Conservation (phyloP, 2,888 invertebrate species). For the Punctoribates punctum region DNA sequence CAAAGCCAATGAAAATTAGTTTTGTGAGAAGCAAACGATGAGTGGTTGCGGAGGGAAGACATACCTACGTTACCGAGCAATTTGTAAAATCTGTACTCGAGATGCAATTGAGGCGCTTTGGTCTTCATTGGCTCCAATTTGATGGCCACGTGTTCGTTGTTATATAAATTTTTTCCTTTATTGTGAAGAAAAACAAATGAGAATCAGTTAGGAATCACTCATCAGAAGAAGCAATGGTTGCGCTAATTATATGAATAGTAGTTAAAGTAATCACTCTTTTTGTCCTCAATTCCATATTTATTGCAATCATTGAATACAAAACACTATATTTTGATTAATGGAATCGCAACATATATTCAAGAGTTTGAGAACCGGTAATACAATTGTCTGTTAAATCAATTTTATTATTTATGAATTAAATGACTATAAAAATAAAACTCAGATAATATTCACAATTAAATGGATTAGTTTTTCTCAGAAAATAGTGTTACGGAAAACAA, state of each 20-base stretch:
- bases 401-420: too few species aligned
- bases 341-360: background rate
- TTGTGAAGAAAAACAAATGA: background rate
- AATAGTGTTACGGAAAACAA: too few species aligned
- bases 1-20: too few species aligned
- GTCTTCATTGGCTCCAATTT: constrained; percentile 99
- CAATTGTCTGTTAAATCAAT: too few species aligned
- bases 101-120: constrained; percentile 98
- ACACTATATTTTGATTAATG: background rate
- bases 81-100: constrained; percentile 99
- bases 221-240: too few species aligned
- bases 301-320: background rate
- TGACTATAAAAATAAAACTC: too few species aligned
- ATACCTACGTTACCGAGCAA: constrained; percentile 95
- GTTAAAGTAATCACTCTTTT: background rate
- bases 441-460: too few species aligned
- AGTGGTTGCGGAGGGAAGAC: too few species aligned
- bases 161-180: constrained; percentile 98
- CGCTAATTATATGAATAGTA: too few species aligned
- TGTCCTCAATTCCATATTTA: background rate
- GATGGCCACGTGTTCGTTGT: constrained; percentile 99
- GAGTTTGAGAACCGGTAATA: too few species aligned
- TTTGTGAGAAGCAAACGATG: too few species aligned
- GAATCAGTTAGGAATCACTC: background rate
- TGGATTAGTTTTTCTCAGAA: too few species aligned